Base-by-base conservation (phyloP, 1,140 invertebrate species). In the Pseudomyrmex concolor region DNA sequence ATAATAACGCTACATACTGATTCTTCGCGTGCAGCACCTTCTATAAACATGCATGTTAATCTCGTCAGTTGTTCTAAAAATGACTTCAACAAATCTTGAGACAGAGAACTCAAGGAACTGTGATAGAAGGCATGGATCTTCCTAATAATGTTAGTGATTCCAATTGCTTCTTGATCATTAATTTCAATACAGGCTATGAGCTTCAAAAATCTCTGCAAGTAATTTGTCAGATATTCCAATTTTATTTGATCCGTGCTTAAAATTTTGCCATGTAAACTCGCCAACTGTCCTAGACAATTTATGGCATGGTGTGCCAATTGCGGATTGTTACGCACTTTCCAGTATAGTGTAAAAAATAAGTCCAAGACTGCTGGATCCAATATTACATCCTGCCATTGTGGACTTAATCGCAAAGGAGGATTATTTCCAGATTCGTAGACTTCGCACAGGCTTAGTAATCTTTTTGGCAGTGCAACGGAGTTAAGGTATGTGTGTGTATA, bases 301-400 rank as follows among this genome's bases (percentile, higher is more conserved):
- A 98, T 92, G 10, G 97, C 96, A 86, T 97, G 96, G 93, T 97
- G 96, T 54, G 96, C 95, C 84, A 98, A 94, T 59, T 97, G 96
- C 12, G 96, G 96, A 90, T 97, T 96, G 45, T 95, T 95, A 57
- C 97, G 94, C 10, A 98, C 96, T 95, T 97, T 97, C 95, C 96
- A 96, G 92, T 98, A 97, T 68, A 98, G 94, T 94, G 97, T 96
- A 91, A 98, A 98, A 93, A 98, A 97, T 50, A 98, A 91, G 57
- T 97, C 95, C 68, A 98, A 91, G 10, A 98, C 94, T 78, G 95
- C 95, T 34, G 96, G 95, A 90, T 97, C 96, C 60, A 97, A 94
- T 73, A 98, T 96, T 9, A 97, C 95, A 81, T 97, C 96, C 86
- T 95, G 95, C 98, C 98, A 98, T 34, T 95, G 92, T 7, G 93